These are phyloP conservation scores for Pachycephus smyrnensis DNA, from an alignment of 2,888 invertebrate species.

Conservation along the genomic window DNA sequence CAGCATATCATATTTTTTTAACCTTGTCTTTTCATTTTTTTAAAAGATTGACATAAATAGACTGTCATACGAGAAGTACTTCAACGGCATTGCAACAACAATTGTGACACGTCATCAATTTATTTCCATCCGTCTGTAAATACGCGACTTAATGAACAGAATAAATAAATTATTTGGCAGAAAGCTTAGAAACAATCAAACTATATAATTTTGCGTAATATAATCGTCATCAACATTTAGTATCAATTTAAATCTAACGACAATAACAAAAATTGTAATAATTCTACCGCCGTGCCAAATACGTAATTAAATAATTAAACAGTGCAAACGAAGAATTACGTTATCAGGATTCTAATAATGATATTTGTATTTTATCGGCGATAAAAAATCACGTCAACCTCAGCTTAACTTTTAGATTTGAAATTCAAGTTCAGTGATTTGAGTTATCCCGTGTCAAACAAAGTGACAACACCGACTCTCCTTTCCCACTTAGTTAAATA, in stretches of 20 bases:
- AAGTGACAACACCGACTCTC: neutral
- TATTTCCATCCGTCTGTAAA: neutral
- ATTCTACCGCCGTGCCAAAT: neutral
- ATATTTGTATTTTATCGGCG: too few species aligned
- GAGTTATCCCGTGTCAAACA: neutral
- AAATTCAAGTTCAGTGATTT: neutral
- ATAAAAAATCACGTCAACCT: too few species aligned
- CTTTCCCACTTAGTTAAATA: constrained; percentile 38
- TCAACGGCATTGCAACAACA: neutral
- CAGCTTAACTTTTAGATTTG: neutral
- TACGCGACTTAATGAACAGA: neutral
- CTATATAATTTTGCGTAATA: neutral
- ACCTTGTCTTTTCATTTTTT: neutral
- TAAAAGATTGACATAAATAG: neutral
- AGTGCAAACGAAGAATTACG: neutral
- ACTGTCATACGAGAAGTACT: neutral
- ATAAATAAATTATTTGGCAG: neutral
- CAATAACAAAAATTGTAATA: neutral
- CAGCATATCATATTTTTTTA: neutral
- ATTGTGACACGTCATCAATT: neutral
- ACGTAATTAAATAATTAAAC: neutral
- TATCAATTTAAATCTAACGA: neutral
- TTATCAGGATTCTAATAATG: too few species aligned
- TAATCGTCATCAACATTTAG: neutral
- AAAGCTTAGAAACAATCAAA: neutral